A percentile compares a stretch with the other conserved stretches of the same genome.
Conservation (phyloP, 2,113 vertebrate species). For the Orcinus orca region DNA sequence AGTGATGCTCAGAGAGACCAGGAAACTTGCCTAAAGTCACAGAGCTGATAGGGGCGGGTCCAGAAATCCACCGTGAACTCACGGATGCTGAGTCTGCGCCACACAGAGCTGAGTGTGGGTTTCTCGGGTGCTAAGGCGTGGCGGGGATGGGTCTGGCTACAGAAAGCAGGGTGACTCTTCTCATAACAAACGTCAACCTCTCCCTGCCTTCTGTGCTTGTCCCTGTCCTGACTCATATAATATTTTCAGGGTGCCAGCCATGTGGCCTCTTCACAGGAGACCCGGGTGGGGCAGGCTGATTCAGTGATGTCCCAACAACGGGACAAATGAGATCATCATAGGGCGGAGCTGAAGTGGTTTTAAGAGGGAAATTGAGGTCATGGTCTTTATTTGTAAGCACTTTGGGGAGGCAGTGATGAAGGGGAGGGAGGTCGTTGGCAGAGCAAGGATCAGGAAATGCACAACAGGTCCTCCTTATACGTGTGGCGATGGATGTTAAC, state of each 20-base stretch:
- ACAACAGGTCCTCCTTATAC: background rate
- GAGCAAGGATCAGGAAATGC: background rate
- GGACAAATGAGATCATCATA: background rate
- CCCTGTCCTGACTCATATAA: background rate
- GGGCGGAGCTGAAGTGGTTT: background rate
- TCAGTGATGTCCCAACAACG: background rate
- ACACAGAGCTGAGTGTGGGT: too few relatives aligned
- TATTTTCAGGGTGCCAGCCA: background rate
- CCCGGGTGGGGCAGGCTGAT: background rate
- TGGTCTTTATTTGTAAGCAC: background rate
- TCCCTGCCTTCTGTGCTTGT: background rate
- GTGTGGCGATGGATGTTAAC: too few relatives aligned
- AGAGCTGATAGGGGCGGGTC: background rate
- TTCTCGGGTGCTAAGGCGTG: rapidly evolving
- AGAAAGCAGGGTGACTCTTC: background rate
- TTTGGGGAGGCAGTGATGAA: background rate
- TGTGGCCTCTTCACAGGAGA: background rate
- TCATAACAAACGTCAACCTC: too few relatives aligned
- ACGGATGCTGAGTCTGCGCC: rapidly evolving
- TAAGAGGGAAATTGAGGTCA: slow-evolving; percentile 22
- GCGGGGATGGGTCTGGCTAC: background rate
- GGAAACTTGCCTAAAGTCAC: background rate
- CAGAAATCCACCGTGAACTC: background rate
- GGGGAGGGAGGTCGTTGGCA: background rate
- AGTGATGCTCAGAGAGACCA: background rate